These are phyloP conservation scores for Condylostylus longicornis DNA, from an alignment of 1,140 invertebrate species.

Conservation along the genomic window DNA sequence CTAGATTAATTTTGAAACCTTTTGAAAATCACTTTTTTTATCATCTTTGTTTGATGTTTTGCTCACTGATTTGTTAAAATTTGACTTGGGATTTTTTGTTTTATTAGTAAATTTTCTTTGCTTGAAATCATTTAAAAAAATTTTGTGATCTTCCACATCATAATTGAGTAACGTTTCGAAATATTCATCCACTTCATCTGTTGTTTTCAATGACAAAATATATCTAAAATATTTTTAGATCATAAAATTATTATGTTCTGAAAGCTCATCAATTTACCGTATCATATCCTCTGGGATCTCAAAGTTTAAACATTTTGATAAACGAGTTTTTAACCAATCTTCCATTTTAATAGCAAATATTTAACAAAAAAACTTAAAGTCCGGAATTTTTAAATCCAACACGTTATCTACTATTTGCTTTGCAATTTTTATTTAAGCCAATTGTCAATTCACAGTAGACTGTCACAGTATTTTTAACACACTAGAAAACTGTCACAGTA, in stretches of 20 bases:
- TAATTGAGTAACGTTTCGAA: slow-evolving; percentile 49
- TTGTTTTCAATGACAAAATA: slow-evolving; percentile 46
- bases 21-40: too few species aligned
- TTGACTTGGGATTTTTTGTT: not conserved
- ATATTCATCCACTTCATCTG: slow-evolving; percentile 51
- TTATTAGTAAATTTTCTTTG: slow-evolving; percentile 33
- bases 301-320: slow-evolving; percentile 40
- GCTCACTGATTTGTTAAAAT: not conserved
- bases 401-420: too few species aligned
- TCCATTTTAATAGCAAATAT: slow-evolving; percentile 19
- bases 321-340: slow-evolving; percentile 22
- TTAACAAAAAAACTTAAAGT: too few species aligned
- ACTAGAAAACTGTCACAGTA: too few species aligned
- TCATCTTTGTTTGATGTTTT: too few species aligned
- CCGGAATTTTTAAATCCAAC: too few species aligned
- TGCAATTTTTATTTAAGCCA: too few species aligned
- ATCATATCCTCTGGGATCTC: slow-evolving; percentile 47
- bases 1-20: too few species aligned
- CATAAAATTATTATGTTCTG: not conserved
- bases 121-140: slow-evolving; percentile 47
- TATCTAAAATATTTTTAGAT: slow-evolving; percentile 34
- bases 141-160: slow-evolving; percentile 44
- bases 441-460: too few species aligned
- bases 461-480: too few species aligned
- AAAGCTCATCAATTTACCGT: slow-evolving; percentile 33